These are phyloP conservation scores for Lacerta agilis DNA, from an alignment of 2,797 vertebrate species.

Conservation along the genomic window DNA sequence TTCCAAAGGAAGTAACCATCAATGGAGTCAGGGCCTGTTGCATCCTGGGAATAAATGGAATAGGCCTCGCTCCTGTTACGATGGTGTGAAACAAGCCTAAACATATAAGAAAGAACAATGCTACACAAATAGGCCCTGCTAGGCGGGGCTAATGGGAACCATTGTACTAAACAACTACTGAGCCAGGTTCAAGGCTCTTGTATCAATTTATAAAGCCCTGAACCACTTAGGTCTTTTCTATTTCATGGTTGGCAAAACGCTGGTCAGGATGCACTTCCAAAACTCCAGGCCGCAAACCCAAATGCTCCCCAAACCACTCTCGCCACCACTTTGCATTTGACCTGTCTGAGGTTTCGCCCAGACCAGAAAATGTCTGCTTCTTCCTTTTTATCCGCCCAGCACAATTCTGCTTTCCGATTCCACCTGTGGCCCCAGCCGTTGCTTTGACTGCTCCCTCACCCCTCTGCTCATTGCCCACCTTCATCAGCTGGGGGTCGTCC, in stretches of 20 bases:
- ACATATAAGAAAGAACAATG: neutral
- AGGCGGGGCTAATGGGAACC: too few relatives aligned
- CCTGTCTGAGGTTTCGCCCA: neutral
- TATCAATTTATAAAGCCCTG: too few relatives aligned
- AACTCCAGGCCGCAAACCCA: too few relatives aligned
- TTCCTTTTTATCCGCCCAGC: neutral
- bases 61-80: neutral
- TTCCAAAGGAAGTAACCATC: neutral
- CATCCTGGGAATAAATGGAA: neutral
- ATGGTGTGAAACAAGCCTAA: neutral
- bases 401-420: too few relatives aligned
- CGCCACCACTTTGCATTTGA: neutral
- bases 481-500: constrained; percentile 93
- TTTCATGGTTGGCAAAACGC: too few relatives aligned
- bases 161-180: too few relatives aligned
- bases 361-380: neutral
- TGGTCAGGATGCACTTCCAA: too few relatives aligned
- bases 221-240: too few relatives aligned
- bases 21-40: too few relatives aligned
- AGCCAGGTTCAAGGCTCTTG: too few relatives aligned
- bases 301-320: too few relatives aligned
- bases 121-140: neutral
- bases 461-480: constrained; percentile 73
- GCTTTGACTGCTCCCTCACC: neutral
- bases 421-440: too few relatives aligned